Evolutionary conservation across 2,888 invertebrate species (phyloP).

Genomic region (Drosophila barbarae): DNA sequence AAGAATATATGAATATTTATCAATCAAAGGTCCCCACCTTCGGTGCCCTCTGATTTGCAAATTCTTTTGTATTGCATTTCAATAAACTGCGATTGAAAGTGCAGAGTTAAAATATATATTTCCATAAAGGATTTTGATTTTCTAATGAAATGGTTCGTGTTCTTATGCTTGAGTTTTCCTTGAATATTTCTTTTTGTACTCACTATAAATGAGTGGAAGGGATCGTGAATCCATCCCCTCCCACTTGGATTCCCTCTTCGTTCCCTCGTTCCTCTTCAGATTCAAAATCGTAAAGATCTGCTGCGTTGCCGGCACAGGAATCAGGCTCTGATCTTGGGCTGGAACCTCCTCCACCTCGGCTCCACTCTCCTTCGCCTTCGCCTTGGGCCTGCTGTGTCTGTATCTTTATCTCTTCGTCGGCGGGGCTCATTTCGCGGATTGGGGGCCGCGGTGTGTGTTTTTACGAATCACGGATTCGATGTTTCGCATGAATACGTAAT

Average conservation of each 20-base stretch:
- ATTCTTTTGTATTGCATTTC: background rate
- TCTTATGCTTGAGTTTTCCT: background rate
- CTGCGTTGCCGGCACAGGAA: slow-evolving; percentile 64
- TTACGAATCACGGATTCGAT: slow-evolving; percentile 81
- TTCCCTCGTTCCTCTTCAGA: slow-evolving; percentile 32
- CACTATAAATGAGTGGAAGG: slow-evolving; percentile 10
- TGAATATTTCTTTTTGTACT: background rate
- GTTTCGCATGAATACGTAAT: slow-evolving; percentile 81
- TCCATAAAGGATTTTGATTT: background rate
- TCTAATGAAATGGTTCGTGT: background rate
- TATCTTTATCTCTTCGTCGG: slow-evolving; percentile 29
- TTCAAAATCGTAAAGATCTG: slow-evolving; percentile 70
- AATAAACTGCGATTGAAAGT: background rate
- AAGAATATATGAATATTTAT: background rate
- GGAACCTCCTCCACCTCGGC: slow-evolving; percentile 13
- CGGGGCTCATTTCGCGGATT: slow-evolving; percentile 23
- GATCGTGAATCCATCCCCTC: slow-evolving; percentile 7
- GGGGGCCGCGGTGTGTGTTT: slow-evolving; percentile 78
- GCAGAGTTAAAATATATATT: background rate
- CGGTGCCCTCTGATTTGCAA: background rate
- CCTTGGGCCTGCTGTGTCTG: slow-evolving; percentile 9
- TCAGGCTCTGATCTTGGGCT: slow-evolving; percentile 57
- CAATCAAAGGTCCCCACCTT: background rate
- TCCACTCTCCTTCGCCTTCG: background rate
- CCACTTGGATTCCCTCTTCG: background rate